Percentiles rank a stretch among this genome's conserved stretches.
Conservation (phyloP, 2,113 vertebrate genomes). For the Apistogramma diplotaenia region DNA sequence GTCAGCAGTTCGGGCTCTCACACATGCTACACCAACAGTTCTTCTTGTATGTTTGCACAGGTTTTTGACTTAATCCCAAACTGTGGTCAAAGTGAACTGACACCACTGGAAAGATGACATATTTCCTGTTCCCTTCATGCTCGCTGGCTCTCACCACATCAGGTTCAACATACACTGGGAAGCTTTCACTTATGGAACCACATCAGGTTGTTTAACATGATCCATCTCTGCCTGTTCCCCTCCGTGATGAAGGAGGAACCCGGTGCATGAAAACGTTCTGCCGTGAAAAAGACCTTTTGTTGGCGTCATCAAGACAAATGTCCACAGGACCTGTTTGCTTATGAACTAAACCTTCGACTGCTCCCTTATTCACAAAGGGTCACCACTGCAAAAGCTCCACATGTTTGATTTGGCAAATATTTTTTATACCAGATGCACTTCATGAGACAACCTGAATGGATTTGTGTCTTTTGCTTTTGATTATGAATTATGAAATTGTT, state of each 20-base stretch:
- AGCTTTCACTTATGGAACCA: neutral
- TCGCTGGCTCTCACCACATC: neutral
- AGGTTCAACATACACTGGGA: neutral
- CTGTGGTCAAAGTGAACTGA: too few species aligned
- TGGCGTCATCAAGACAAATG: neutral
- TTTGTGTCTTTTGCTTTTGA: too few species aligned
- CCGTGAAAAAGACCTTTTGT: neutral
- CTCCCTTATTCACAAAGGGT: too few species aligned
- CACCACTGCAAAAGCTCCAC: too few species aligned
- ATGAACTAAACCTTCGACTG: neutral
- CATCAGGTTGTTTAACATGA: neutral
- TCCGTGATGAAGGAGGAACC: neutral
- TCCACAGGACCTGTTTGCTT: too few species aligned
- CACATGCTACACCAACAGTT: too few species aligned
- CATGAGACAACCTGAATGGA: too few species aligned
- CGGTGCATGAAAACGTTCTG: neutral
- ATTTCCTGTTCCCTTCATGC: neutral
- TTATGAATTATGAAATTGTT: neutral
- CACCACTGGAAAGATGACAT: neutral
- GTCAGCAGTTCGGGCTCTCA: too few species aligned
- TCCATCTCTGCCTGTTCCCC: neutral
- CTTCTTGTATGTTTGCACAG: too few species aligned
- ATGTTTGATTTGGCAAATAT: too few species aligned
- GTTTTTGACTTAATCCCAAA: too few species aligned
- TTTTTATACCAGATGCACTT: too few species aligned